phyloP scores from a whole-genome alignment of 2,797 vertebrate genomes.

The Anomalospiza imberbis region DNA sequence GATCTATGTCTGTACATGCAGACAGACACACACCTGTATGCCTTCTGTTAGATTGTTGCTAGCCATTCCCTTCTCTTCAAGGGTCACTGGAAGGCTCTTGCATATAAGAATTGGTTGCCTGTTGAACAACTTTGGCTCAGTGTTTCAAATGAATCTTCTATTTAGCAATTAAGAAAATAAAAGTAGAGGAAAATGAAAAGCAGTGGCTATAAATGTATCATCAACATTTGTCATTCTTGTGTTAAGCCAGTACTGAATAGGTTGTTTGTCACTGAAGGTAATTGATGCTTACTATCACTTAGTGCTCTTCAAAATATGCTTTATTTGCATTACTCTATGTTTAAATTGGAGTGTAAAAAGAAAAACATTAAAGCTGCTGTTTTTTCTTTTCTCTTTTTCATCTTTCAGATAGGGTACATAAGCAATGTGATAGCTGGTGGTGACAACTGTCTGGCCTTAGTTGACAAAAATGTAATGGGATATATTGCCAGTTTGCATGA shows the following conservation, averaged over 20 bases:
- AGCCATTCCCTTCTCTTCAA: background rate
- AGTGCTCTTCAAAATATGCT: background rate
- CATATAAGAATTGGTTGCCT: background rate
- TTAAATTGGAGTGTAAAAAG: background rate
- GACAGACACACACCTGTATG: background rate
- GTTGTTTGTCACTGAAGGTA: background rate
- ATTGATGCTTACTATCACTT: background rate
- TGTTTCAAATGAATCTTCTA: background rate
- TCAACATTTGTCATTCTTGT: background rate
- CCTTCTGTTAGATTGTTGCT: background rate
- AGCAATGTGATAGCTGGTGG: constrained; percentile 88
- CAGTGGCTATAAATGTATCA: background rate
- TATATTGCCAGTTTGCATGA: constrained; percentile 93
- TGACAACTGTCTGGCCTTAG: constrained; percentile 79
- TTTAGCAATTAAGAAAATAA: background rate
- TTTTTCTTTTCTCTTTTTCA: background rate
- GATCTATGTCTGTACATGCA: accelerated
- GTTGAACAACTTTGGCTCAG: background rate
- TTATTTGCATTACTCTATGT: background rate
- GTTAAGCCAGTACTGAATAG: background rate
- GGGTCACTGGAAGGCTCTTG: background rate
- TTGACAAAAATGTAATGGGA: constrained; percentile 90
- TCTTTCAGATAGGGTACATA: constrained; percentile 88
- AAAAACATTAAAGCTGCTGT: background rate
- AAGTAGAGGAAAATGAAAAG: background rate